A percentile compares a stretch with the other conserved stretches of the same genome.
Evolutionary conservation across 2,888 invertebrate species (phyloP).

Genomic region (Campoplex capitator): DNA sequence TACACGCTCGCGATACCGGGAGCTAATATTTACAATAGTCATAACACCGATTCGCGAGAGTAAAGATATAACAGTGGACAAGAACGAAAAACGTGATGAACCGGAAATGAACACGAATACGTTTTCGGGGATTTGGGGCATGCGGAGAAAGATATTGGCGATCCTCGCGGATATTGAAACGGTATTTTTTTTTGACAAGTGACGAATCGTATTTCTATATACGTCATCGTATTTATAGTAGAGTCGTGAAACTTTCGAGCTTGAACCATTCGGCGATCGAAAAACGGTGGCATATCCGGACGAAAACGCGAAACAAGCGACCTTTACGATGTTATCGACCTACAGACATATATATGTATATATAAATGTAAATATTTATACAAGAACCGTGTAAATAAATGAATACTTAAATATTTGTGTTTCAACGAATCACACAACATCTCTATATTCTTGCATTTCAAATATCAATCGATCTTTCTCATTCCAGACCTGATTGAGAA

Average conservation of each 20-base stretch:
- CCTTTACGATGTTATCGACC: conserved; percentile 17
- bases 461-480: too few species aligned
- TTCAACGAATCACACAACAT: too few species aligned
- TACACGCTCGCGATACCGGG: neutral
- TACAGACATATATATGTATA: neutral
- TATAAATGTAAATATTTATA: neutral
- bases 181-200: conserved; percentile 57
- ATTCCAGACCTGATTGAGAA: too few species aligned
- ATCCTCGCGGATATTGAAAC: conserved; percentile 57
- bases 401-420: neutral
- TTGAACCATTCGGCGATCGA: conserved; percentile 21
- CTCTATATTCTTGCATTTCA: too few species aligned
- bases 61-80: neutral
- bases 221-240: neutral
- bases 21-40: conserved; percentile 5
- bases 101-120: conserved; percentile 59
- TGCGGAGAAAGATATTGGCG: conserved; percentile 44
- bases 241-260: conserved; percentile 10
- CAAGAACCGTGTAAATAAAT: neutral
- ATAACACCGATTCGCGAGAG: neutral
- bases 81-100: conserved; percentile 45
- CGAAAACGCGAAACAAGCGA: conserved; percentile 54
- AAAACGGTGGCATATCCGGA: conserved; percentile 41
- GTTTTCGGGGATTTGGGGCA: conserved; percentile 19
- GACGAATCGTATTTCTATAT: neutral